A percentile compares a stretch with the other conserved stretches of the same genome.
phyloP scores from a whole-genome alignment of 1,140 invertebrate genomes.

The Pseudomyrmex gracilis region DNA sequence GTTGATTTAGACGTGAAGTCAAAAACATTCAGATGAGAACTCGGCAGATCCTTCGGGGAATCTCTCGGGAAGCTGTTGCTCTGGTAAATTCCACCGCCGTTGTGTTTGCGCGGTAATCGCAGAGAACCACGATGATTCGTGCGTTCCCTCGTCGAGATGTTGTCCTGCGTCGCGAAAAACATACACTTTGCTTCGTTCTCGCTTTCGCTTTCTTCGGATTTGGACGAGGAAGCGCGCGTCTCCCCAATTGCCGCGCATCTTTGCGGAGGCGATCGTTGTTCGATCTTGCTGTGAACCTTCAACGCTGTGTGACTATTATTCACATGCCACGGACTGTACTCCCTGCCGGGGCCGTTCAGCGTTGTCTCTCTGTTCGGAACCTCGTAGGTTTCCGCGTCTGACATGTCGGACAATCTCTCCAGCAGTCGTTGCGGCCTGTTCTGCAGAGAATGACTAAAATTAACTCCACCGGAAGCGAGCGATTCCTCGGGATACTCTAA shows the following conservation, averaged over 20 bases:
- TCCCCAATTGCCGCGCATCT: conserved; percentile 28
- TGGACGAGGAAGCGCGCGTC: conserved; percentile 3
- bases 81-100: conserved; percentile 46
- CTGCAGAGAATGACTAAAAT: conserved; percentile 46
- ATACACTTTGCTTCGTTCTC: conserved; percentile 26
- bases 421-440: conserved; percentile 30
- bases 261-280: conserved; percentile 11
- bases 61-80: conserved; percentile 57
- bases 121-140: conserved; percentile 73
- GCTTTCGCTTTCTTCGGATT: conserved; percentile 26
- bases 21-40: conserved; percentile 44
- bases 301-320: conserved; percentile 59
- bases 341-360: conserved; percentile 60
- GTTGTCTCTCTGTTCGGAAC: conserved; percentile 60
- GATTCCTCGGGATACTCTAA: conserved; percentile 56
- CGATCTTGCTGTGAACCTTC: conserved; percentile 62
- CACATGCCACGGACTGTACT: conserved; percentile 51
- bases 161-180: conserved; percentile 26
- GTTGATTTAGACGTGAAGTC: conserved; percentile 23
- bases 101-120: conserved; percentile 63
- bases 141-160: conserved; percentile 48
- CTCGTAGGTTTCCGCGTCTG: conserved; percentile 65
- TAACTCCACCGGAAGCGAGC: conserved; percentile 22
- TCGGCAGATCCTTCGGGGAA: conserved; percentile 60
- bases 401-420: conserved; percentile 61